Conservation (phyloP, 2,888 invertebrate genomes). For the Caenorhabditis sp. region DNA sequence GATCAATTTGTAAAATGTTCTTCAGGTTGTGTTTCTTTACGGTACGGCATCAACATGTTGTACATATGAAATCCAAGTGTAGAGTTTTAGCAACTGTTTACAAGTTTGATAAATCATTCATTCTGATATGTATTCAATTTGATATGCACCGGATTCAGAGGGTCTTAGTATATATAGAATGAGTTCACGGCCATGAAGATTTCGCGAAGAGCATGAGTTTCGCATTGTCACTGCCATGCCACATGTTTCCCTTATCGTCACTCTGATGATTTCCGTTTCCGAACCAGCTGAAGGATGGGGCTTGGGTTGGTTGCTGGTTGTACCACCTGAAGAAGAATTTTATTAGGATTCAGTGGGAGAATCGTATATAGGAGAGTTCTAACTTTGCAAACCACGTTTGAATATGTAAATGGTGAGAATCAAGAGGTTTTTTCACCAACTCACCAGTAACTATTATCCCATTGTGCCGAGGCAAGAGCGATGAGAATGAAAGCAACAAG, state of each 20-base stretch:
- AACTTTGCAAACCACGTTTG: no score
- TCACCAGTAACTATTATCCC: slow-evolving; percentile 50
- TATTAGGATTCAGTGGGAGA: not conserved
- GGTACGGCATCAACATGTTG: no score
- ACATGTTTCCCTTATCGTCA: slow-evolving; percentile 55
- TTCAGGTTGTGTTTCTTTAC: no score
- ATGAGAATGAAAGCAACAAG: slow-evolving; percentile 9
- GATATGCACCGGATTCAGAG: not conserved
- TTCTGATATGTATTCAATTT: not conserved
- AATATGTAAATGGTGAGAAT: no score
- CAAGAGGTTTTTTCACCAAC: not conserved
- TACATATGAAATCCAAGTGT: no score
- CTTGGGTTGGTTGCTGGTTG: slow-evolving; percentile 38
- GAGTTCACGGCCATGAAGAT: slow-evolving; percentile 47
- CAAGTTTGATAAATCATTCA: not conserved
- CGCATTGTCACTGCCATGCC: slow-evolving; percentile 55
- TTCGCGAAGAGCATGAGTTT: slow-evolving; percentile 53
- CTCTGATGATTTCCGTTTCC: slow-evolving; percentile 29
- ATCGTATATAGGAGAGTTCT: no score
- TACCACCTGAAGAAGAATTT: slow-evolving; percentile 37
- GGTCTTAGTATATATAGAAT: not conserved
- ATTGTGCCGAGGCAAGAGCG: slow-evolving; percentile 12
- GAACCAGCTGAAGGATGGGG: slow-evolving; percentile 42
- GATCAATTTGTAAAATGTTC: no score
- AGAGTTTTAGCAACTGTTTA: no score